Percentiles rank a stretch among this genome's conserved stretches.
Evolutionary conservation across 2,113 vertebrate species (phyloP).

Genomic region (Cavia porcellus): DNA sequence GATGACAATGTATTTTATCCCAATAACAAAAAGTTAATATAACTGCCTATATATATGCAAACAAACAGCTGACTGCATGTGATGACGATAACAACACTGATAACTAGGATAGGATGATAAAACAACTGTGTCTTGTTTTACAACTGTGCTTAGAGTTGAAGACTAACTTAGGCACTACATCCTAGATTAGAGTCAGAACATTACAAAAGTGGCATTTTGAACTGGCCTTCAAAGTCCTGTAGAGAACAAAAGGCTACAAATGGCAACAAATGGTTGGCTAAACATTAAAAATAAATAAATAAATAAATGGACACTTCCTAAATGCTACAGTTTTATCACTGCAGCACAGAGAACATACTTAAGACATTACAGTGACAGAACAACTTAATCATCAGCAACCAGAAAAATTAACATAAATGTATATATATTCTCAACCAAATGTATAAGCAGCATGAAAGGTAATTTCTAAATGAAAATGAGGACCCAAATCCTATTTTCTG

Average conservation of each 20-base stretch:
- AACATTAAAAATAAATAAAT: neutral
- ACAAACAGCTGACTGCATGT: neutral
- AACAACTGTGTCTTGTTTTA: neutral
- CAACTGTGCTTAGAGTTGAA: neutral
- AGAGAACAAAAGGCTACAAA: neutral
- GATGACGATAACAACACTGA: neutral
- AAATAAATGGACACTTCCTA: neutral
- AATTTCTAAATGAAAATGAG: conserved; percentile 32
- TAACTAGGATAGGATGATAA: neutral
- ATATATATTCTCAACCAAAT: neutral
- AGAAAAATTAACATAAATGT: conserved; percentile 55
- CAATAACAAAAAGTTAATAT: neutral
- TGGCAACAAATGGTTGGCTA: neutral
- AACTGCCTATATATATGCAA: neutral
- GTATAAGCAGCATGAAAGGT: neutral
- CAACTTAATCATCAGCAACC: neutral
- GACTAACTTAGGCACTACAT: neutral
- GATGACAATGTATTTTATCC: neutral
- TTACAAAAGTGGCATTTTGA: conserved; percentile 5
- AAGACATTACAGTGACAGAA: neutral
- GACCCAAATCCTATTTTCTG: neutral
- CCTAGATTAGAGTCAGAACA: neutral
- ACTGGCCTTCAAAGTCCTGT: neutral
- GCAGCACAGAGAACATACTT: neutral
- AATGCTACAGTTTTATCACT: neutral